These are phyloP conservation scores for Megalurothrips usitatus DNA, from an alignment of 2,888 invertebrate genomes.

Conservation along the genomic window DNA sequence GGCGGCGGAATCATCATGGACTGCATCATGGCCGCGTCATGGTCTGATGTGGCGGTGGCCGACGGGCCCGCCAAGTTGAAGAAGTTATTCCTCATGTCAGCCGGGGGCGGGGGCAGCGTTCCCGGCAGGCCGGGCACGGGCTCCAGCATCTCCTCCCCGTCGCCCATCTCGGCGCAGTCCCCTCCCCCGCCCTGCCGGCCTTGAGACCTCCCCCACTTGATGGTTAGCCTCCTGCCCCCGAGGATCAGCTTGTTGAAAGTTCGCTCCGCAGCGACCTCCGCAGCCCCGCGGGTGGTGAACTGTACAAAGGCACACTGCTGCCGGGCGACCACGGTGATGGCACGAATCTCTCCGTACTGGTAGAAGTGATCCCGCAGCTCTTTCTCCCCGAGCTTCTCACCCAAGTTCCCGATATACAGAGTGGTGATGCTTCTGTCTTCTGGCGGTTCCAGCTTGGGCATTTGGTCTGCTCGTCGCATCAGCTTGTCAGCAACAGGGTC, in stretches of 20 bases:
- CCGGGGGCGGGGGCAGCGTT: conserved; percentile 59
- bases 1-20: conserved; percentile 43
- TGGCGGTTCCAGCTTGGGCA: conserved; percentile 92
- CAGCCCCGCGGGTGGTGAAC: conserved; percentile 83
- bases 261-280: conserved; percentile 91
- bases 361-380: conserved; percentile 94
- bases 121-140: conserved; percentile 76
- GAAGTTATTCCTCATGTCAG: conserved; percentile 60
- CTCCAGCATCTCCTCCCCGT: conserved; percentile 57
- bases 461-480: conserved; percentile 81
- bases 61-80: conserved; percentile 55
- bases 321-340: conserved; percentile 83
- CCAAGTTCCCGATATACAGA: conserved; percentile 92
- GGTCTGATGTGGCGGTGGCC: conserved; percentile 37
- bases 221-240: conserved; percentile 84
- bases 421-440: conserved; percentile 96
- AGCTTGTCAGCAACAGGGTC: conserved; percentile 95
- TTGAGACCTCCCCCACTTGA: conserved; percentile 98
- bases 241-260: conserved; percentile 89
- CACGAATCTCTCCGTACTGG: conserved; percentile 96
- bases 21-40: conserved; percentile 38
- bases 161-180: conserved; percentile 46
- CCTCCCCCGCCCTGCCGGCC: conserved; percentile 57
- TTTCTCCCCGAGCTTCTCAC: conserved; percentile 81
- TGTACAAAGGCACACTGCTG: conserved; percentile 97